Percentiles rank a stretch among this genome's conserved stretches.
These are phyloP conservation scores for Eupristina koningsbergeri DNA, from an alignment of 1,140 invertebrate species.

Conservation along the genomic window DNA sequence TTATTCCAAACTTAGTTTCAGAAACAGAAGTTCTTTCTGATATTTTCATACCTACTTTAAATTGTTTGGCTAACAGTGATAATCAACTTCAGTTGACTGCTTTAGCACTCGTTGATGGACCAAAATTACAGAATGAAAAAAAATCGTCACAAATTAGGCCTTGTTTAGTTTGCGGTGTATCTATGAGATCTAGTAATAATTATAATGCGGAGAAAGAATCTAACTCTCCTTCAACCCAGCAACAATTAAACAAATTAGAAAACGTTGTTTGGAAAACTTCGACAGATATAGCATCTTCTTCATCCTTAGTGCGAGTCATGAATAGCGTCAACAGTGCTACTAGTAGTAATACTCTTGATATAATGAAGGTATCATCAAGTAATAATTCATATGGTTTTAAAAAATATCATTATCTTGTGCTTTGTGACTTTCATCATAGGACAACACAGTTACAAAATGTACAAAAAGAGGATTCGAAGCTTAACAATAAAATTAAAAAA, in stretches of 20 bases:
- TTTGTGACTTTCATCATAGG: slow-evolving; percentile 77
- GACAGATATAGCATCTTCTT: slow-evolving; percentile 67
- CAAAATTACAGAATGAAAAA: slow-evolving; percentile 54
- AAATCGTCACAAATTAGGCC: slow-evolving; percentile 59
- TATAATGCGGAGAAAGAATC: background rate
- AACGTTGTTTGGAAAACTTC: slow-evolving; percentile 71
- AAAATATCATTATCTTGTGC: slow-evolving; percentile 72
- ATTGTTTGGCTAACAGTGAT: slow-evolving; percentile 45
- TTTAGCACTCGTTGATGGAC: slow-evolving; percentile 71
- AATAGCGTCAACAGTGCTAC: slow-evolving; percentile 78
- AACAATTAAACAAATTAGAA: slow-evolving; percentile 67
- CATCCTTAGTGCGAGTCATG: slow-evolving; percentile 76
- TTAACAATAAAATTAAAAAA: slow-evolving; percentile 67
- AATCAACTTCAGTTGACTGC: slow-evolving; percentile 71
- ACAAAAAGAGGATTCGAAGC: slow-evolving; percentile 65
- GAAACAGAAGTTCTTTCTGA: slow-evolving; percentile 65
- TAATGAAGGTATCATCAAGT: slow-evolving; percentile 56
- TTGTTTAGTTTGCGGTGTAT: slow-evolving; percentile 72
- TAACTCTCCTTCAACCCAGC: slow-evolving; percentile 13
- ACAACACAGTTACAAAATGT: slow-evolving; percentile 52
- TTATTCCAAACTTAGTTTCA: slow-evolving; percentile 61
- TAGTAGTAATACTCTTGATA: slow-evolving; percentile 59
- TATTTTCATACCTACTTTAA: slow-evolving; percentile 55
- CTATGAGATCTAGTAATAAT: slow-evolving; percentile 54
- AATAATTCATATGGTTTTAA: slow-evolving; percentile 58